Evolutionary conservation across 2,113 vertebrate species (phyloP), one percentile per base, ranked within the genome.

Genomic region (Scolopax mira): DNA sequence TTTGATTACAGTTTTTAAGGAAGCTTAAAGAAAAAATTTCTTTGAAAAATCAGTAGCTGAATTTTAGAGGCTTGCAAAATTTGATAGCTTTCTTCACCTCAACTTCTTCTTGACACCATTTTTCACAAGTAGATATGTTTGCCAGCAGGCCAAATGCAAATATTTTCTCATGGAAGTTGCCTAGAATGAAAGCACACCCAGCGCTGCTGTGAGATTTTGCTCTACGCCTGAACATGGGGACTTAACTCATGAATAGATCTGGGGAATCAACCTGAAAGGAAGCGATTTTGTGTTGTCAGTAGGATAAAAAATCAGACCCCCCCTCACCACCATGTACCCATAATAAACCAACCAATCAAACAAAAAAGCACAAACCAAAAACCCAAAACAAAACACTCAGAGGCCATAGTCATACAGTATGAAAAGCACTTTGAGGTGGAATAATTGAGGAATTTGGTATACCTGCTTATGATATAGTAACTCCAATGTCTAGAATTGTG

Each of bases 381-480:
- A 0, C 6, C 28, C 42, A 19, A 64, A 35, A 3, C 12, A 89
- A 65, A 91, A 14, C 8, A 35, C 30, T 70, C 13, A 51, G 0
- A 7, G 4, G 3, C 1, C 3, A 79, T 23, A 37, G 8, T 6
- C 23, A 65, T 39, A 55, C 2, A 22, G 5, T 18, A 22, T 46
- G 33, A 84, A 83, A 69, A 46, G 2, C 24, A 64, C 4, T 82
- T 60, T 42, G 41, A 61, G 3, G 2, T 52, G 3, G 11, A 65
- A 65, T 33, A 65, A 5, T 46, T 42, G 44, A 84, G 23, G 19
- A 70, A 81, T n/a, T 58, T 3, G 4, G 16, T 28, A 25, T 30
- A 35, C 3, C 1, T 7, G 4, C 7, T 39, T 15, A n/a, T 0
- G 0, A 5, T 61, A 10, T 6, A 4, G 33, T 25, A 6, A 1